phyloP scores from a whole-genome alignment of 2,797 vertebrate genomes.

The Chrysocyon brachyurus region DNA sequence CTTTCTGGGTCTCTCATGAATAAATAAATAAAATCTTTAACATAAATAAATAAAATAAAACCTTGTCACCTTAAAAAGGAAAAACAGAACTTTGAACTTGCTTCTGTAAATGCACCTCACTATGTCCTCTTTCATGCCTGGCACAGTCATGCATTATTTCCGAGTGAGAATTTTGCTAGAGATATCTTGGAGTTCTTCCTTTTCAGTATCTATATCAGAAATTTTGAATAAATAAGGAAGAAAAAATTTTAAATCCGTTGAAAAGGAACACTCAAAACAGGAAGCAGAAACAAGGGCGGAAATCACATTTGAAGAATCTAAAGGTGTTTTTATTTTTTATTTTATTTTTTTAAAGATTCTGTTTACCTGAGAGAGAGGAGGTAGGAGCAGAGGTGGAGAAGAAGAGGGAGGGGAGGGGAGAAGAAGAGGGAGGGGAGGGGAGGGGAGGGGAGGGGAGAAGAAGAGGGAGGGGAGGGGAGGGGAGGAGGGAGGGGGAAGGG shows the following conservation, averaged over 20 bases:
- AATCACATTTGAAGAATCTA: not conserved
- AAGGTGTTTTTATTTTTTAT: not conserved
- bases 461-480: too few species aligned
- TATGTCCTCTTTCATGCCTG: not conserved
- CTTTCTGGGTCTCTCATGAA: too few species aligned
- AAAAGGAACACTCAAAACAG: not conserved
- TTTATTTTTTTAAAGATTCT: too few species aligned
- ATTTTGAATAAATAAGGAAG: not conserved
- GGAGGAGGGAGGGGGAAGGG: too few species aligned
- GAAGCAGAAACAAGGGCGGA: not conserved
- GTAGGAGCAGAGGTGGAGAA: too few species aligned
- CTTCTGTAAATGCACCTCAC: fast-evolving
- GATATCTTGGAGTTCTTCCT: not conserved
- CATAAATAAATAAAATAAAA: not conserved
- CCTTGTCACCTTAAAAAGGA: not conserved
- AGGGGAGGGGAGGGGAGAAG: too few species aligned
- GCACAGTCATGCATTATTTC: fast-evolving
- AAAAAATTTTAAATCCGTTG: not conserved
- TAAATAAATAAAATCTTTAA: too few species aligned
- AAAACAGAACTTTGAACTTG: not conserved
- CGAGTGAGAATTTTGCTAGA: not conserved
- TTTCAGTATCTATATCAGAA: not conserved
- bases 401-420: too few species aligned
- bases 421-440: too few species aligned
- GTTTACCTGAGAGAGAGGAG: too few species aligned